Conservation (phyloP, 2,113 vertebrate species). For the Tringa solitaria region DNA sequence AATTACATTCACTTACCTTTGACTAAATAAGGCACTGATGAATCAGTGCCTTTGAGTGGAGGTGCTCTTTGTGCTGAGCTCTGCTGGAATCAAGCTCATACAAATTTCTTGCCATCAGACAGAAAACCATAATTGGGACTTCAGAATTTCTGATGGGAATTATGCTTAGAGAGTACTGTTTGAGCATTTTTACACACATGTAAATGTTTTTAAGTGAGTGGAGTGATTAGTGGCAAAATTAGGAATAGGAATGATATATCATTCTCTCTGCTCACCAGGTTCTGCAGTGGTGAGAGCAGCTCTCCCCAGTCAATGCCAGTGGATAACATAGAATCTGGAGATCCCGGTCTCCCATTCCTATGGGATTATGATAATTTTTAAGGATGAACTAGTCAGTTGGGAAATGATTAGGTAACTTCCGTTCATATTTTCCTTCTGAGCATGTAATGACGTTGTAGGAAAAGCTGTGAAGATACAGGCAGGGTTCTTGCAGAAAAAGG, state of each 20-base stretch:
- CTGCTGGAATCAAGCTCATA: background rate
- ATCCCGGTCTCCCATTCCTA: background rate
- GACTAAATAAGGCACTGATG: background rate
- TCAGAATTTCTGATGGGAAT: background rate
- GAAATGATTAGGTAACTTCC: background rate
- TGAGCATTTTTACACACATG: background rate
- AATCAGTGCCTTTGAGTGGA: background rate
- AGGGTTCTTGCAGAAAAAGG: background rate
- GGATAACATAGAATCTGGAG: background rate
- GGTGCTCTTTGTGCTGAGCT: background rate
- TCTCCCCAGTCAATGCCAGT: accelerated
- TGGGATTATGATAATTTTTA: background rate
- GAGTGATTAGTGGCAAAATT: background rate
- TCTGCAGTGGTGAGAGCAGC: background rate
- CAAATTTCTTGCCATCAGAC: background rate
- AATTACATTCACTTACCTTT: background rate
- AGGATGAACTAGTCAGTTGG: background rate
- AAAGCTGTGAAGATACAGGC: background rate
- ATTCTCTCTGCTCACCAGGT: background rate
- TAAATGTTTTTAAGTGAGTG: background rate
- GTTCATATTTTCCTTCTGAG: background rate
- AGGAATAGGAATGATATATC: background rate
- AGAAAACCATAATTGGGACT: background rate
- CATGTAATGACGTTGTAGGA: background rate
- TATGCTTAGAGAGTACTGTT: background rate